Evolutionary conservation across 2,113 vertebrate species (phyloP).

Genomic region (Hyla sarda): DNA sequence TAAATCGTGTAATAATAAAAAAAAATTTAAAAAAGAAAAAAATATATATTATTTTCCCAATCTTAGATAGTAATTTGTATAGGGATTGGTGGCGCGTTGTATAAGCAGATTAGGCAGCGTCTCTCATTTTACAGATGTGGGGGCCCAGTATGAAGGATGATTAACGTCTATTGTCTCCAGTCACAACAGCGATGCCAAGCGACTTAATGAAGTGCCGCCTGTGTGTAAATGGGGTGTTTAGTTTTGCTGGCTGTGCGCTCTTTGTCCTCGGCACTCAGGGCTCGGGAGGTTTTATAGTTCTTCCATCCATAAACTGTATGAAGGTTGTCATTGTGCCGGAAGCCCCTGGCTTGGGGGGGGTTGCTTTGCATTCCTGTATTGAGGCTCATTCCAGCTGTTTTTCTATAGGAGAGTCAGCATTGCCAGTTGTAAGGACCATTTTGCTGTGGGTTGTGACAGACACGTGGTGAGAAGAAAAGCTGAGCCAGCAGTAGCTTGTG

Average conservation of each 20-base stretch:
- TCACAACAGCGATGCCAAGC: neutral
- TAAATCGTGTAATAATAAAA: no score
- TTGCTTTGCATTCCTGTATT: neutral
- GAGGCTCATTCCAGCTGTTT: neutral
- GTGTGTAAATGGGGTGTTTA: constrained; percentile 20
- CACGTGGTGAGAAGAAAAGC: constrained; percentile 66
- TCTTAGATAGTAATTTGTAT: neutral
- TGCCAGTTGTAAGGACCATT: constrained; percentile 9
- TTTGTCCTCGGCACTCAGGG: neutral
- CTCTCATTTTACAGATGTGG: neutral
- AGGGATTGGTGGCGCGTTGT: neutral
- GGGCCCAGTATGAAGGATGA: neutral
- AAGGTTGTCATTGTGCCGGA: neutral
- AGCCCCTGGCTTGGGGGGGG: neutral
- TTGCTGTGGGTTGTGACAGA: constrained; percentile 65
- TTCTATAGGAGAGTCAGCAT: neutral
- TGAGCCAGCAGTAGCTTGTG: constrained; percentile 53
- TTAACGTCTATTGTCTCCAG: constrained; percentile 13
- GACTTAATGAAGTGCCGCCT: constrained; percentile 14
- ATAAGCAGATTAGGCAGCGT: neutral
- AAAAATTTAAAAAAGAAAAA: no score
- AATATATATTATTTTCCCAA: no score
- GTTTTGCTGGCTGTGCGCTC: constrained; percentile 27
- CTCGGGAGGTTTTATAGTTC: neutral
- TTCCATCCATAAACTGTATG: neutral